phyloP scores from a whole-genome alignment of 2,797 vertebrate species.

The Garrulus glandarius region DNA sequence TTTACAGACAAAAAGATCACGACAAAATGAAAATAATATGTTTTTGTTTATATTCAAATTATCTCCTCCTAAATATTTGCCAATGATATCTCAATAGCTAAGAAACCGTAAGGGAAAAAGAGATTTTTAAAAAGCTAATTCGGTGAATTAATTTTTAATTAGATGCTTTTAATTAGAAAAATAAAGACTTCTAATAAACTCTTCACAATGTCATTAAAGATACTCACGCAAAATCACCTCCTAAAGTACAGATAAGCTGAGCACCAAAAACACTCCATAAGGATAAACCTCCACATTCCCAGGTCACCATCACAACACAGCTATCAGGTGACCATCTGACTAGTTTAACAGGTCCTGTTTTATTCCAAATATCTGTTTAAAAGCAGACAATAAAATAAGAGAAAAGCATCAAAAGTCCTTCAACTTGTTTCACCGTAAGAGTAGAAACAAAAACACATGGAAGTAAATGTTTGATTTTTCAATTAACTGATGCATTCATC shows the following conservation, averaged over 20 bases:
- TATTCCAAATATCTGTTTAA: constrained; percentile 92
- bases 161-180: background rate
- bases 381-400: constrained; percentile 18
- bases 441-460: background rate
- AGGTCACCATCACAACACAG: constrained; percentile 94
- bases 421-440: background rate
- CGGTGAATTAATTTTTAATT: background rate
- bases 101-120: background rate
- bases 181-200: background rate
- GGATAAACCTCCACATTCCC: constrained; percentile 93
- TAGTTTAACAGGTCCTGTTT: constrained; percentile 92
- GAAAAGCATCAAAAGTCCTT: background rate
- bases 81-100: background rate
- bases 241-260: constrained; percentile 96
- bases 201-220: background rate
- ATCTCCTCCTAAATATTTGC: background rate
- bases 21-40: background rate
- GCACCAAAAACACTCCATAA: constrained; percentile 98
- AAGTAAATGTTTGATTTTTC: background rate
- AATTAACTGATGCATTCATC: background rate
- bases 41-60: background rate
- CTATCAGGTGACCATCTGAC: constrained; percentile 97
- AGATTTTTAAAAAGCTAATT: background rate
- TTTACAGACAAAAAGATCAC: background rate
- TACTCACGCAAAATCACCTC: constrained; percentile 96